Evolutionary conservation across 2,797 vertebrate genomes (phyloP), one percentile per base, ranked within the genome.

Genomic region (Crenuchus spilurus): DNA sequence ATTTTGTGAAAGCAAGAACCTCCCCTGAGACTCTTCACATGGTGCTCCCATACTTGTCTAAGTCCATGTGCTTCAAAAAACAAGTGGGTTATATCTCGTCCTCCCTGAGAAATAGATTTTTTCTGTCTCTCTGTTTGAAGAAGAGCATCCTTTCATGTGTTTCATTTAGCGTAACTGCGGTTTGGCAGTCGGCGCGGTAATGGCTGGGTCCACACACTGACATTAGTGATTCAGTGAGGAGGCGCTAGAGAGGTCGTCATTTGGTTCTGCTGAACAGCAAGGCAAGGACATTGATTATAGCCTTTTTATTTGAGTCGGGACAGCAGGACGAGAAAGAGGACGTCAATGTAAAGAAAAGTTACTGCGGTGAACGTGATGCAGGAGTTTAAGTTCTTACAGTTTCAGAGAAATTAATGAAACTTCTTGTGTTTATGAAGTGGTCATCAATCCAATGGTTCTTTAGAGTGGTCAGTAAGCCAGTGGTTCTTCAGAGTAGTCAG

Each of bases 221-320:
- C 70, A 60, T 72, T 61, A 52, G 46, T 57, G 51, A 61, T 62
- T 67, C 28, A 68, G 44, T 61, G 48, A 60, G 37, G 37, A 51
- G 49, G 41, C 55, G 46, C 54, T 51, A 51, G 20, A 39, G 30
- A 54, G 55, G 48, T 66, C 48, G 62, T 65, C 69, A 77, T 61
- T 77, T 62, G 46, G 52, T 52, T 67, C 24, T 66, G 33, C 44
- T 66, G 28, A 44, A 61, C 28, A 67, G 75, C 54, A 72, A 67
- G 64, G 35, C 69, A 72, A 7, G 46, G 55, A 68, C 75, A 67
- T 22, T 77, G 63, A 77, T 77, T 72, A 67, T 37, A 67, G 33
- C 54, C 60, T 41, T n/a, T 20, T 16, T 54, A 44, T 72, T 39
- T 41, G 28, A 9, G 18, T 24, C 31, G 31, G 49, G n/a, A n/a